Conservation (phyloP, 2,888 invertebrate species). For the Leptarthrus brevirostris region DNA sequence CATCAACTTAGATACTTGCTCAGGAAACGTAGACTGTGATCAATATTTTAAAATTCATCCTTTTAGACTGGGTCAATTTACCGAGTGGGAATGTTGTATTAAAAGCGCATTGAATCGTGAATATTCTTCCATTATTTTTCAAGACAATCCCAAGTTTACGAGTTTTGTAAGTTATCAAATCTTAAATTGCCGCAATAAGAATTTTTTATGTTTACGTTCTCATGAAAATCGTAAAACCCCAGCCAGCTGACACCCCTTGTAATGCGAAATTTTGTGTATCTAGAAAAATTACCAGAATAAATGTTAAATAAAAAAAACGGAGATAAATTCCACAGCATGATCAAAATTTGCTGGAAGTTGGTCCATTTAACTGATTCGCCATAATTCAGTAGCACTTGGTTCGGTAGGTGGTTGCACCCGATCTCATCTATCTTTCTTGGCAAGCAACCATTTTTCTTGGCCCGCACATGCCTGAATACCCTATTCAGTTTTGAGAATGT, state of each 20-base stretch:
- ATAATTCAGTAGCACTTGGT: conserved; percentile 43
- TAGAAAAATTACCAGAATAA: conserved; percentile 45
- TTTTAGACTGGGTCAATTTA: too few species aligned
- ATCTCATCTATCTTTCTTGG: conserved; percentile 16
- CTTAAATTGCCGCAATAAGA: conserved; percentile 34
- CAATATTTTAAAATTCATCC: too few species aligned
- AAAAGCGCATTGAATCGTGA: too few species aligned
- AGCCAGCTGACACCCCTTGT: conserved; percentile 35
- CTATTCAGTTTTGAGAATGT: not conserved
- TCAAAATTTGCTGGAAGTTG: conserved; percentile 47
- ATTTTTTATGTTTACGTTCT: conserved; percentile 40
- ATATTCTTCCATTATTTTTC: too few species aligned
- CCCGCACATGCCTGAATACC: conserved; percentile 29
- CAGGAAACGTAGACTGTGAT: too few species aligned
- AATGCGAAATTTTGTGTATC: conserved; percentile 6
- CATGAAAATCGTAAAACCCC: conserved; percentile 41
- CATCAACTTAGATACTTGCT: too few species aligned
- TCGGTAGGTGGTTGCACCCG: conserved; percentile 20
- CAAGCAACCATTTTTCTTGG: conserved; percentile 31
- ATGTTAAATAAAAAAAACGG: conserved; percentile 34
- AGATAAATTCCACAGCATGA: conserved; percentile 42
- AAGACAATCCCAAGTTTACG: too few species aligned
- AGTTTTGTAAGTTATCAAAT: conserved; percentile 32
- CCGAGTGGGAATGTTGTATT: too few species aligned
- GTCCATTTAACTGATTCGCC: conserved; percentile 50